A percentile compares a stretch with the other conserved stretches of the same genome.
Conservation (phyloP, 64 coral and sea anemone species). For the Catalaphyllia jardinei region DNA sequence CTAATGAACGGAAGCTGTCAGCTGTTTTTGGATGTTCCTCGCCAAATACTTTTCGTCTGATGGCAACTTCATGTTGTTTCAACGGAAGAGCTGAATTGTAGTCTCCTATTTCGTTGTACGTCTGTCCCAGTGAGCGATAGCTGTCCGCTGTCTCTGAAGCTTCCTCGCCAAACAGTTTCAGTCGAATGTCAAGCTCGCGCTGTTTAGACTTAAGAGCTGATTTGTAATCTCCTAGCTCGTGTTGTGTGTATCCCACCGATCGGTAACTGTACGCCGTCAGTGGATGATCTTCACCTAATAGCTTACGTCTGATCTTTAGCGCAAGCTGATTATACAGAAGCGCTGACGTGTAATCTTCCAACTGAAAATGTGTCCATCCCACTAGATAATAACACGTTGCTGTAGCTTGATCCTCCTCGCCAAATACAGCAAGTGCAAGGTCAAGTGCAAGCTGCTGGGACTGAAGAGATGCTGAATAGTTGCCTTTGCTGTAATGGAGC, state of each 20-base stretch:
- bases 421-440: not conserved
- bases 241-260: not conserved
- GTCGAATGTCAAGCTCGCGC: not conserved
- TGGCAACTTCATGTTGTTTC: not conserved
- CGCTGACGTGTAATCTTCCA: not conserved
- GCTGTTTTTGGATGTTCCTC: not conserved
- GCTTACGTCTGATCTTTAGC: not conserved
- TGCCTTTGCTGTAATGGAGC: not conserved
- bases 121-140: not conserved
- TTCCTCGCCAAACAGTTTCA: not conserved
- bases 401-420: not conserved
- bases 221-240: not conserved
- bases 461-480: not conserved
- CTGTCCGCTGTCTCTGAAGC: not conserved
- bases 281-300: not conserved
- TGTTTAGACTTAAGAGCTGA: not conserved
- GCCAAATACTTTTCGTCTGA: not conserved
- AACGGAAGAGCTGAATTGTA: not conserved
- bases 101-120: not conserved
- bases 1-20: not conserved
- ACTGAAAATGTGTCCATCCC: not conserved
- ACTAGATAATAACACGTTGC: not conserved
- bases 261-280: not conserved
- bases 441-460: not conserved
- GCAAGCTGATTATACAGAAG: not conserved